Conservation (phyloP, 2,113 vertebrate species). For the Telmatochromis sp. region DNA sequence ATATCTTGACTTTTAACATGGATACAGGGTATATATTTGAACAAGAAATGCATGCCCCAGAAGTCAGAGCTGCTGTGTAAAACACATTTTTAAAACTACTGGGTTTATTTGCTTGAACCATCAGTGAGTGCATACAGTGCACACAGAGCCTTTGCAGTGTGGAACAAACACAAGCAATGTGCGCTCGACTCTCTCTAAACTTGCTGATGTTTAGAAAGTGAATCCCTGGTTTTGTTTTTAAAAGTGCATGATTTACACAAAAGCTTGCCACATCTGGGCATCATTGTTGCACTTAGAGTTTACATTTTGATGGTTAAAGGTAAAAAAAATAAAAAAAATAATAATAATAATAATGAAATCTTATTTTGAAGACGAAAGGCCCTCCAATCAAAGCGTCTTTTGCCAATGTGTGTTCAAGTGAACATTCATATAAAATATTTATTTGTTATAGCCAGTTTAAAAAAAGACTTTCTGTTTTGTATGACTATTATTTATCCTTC, state of each 20-base stretch:
- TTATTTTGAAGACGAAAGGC: slow-evolving; percentile 83
- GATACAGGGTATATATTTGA: slow-evolving; percentile 99
- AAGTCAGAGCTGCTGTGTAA: slow-evolving; percentile 57
- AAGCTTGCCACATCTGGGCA: slow-evolving; percentile 77
- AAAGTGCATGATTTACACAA: slow-evolving; percentile 66
- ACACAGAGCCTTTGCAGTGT: neutral
- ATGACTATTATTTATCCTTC: slow-evolving; percentile 99
- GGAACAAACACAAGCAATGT: neutral
- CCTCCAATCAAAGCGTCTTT: slow-evolving; percentile 79
- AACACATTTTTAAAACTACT: slow-evolving; percentile 19
- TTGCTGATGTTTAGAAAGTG: neutral
- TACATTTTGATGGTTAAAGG: slow-evolving; percentile 96
- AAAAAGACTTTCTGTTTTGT: slow-evolving; percentile 89
- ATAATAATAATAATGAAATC: slow-evolving; percentile 62
- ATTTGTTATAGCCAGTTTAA: slow-evolving; percentile 96
- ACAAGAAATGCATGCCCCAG: slow-evolving; percentile 88
- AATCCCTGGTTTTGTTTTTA: neutral
- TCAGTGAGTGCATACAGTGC: neutral
- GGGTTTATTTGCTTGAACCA: neutral
- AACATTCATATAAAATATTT: slow-evolving; percentile 99
- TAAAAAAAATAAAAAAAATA: slow-evolving; percentile 65
- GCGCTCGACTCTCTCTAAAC: neutral
- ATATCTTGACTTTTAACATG: slow-evolving; percentile 88
- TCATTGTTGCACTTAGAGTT: slow-evolving; percentile 99
- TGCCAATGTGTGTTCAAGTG: slow-evolving; percentile 90